phyloP scores from a whole-genome alignment of 2,888 invertebrate genomes.

The Hydriomena furcata region DNA sequence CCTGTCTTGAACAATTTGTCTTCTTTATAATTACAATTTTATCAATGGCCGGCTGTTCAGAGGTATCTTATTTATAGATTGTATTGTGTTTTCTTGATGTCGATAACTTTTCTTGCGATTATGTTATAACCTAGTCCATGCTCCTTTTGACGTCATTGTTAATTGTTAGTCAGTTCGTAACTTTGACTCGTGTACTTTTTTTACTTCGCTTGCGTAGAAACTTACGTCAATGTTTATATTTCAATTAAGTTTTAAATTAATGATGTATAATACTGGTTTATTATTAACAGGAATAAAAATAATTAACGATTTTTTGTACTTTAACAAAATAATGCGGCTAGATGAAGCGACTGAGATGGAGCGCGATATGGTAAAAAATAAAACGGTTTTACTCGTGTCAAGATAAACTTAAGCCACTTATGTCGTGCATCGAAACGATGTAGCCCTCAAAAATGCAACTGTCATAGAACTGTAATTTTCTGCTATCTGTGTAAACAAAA shows the following conservation, averaged over 20 bases:
- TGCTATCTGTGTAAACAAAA: neutral
- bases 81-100: slow-evolving; percentile 8
- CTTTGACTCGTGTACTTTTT: slow-evolving; percentile 17
- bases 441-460: too few relatives aligned
- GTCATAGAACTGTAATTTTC: neutral
- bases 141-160: slow-evolving; percentile 13
- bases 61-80: slow-evolving; percentile 21
- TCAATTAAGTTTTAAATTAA: too few relatives aligned
- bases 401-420: neutral
- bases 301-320: too few relatives aligned
- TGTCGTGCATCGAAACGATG: too few relatives aligned
- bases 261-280: too few relatives aligned
- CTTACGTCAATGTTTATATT: neutral
- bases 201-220: slow-evolving; percentile 13
- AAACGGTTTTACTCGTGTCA: too few relatives aligned
- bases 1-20: slow-evolving; percentile 8
- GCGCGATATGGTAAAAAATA: too few relatives aligned
- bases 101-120: neutral
- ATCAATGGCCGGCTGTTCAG: slow-evolving; percentile 5
- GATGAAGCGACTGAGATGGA: too few relatives aligned
- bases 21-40: slow-evolving; percentile 9
- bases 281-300: too few relatives aligned
- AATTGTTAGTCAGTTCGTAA: slow-evolving; percentile 16
- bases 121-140: neutral
- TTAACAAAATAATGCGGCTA: too few relatives aligned